phyloP scores from a whole-genome alignment of 2,797 vertebrate species.

The Eulemur mongoz region DNA sequence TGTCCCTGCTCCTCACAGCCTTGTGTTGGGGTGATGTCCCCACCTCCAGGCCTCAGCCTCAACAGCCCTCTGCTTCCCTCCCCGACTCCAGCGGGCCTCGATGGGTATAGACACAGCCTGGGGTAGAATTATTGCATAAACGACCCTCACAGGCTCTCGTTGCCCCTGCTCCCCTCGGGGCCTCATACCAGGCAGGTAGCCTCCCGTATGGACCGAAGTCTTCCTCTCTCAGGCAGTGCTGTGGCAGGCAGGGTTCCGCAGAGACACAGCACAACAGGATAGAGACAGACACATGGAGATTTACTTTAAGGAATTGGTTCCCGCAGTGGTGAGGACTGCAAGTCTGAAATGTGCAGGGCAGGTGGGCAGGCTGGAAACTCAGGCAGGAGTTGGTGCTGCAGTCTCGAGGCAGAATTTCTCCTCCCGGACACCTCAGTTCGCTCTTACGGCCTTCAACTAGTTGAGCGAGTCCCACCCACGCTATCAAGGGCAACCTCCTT shows the following conservation, averaged over 20 bases:
- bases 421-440: not conserved
- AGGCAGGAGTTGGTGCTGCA: not conserved
- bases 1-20: not conserved
- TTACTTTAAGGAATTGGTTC: not conserved
- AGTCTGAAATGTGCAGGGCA: not conserved
- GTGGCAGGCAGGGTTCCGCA: not conserved
- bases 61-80: not conserved
- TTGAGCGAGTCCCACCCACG: too few species aligned
- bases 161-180: not conserved
- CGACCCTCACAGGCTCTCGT: not conserved
- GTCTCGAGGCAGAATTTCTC: not conserved
- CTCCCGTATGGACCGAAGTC: accelerated
- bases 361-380: not conserved
- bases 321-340: too few species aligned
- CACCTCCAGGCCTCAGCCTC: not conserved
- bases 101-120: not conserved
- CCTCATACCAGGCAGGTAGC: not conserved
- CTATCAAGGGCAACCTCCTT: not conserved
- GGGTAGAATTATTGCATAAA: not conserved
- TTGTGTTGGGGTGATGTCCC: not conserved
- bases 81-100: not conserved
- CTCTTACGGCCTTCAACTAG: not conserved
- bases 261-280: not conserved
- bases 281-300: not conserved
- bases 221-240: not conserved